Evolutionary conservation across 2,797 vertebrate genomes (phyloP).

Genomic region (Megalops cyprinoides): DNA sequence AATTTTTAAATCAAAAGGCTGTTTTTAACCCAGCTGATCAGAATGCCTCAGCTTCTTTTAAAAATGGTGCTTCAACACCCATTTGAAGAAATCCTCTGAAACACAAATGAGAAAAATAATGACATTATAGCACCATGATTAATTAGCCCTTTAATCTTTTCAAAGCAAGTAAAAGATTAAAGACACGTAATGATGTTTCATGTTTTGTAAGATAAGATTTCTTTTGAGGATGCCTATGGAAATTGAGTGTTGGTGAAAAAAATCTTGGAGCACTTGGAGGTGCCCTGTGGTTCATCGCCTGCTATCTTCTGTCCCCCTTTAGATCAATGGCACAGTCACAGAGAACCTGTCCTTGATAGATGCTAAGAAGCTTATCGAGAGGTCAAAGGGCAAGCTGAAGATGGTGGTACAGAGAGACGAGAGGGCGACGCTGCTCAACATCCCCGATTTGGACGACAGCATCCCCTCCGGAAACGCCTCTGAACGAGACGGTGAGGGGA

Average conservation of each 20-base stretch:
- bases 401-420: constrained; percentile 99
- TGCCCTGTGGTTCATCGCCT: neutral
- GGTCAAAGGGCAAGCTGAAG: constrained; percentile 98
- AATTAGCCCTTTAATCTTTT: neutral
- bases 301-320: constrained; percentile 35
- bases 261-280: neutral
- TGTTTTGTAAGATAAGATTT: neutral
- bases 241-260: neutral
- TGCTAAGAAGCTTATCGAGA: constrained; percentile 97
- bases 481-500: constrained; percentile 90
- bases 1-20: neutral
- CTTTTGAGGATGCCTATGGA: neutral
- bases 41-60: neutral
- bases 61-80: neutral
- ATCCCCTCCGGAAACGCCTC: constrained; percentile 97
- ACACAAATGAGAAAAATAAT: neutral
- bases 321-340: constrained; percentile 99
- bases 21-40: neutral
- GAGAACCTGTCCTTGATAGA: constrained; percentile 99
- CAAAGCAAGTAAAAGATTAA: neutral
- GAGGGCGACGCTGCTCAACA: constrained; percentile 91
- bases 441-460: constrained; percentile 98
- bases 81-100: constrained; percentile 5
- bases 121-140: neutral
- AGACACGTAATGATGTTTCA: neutral